Evolutionary conservation across 2,113 vertebrate genomes (phyloP).

Genomic region (Grammomys surdaster): DNA sequence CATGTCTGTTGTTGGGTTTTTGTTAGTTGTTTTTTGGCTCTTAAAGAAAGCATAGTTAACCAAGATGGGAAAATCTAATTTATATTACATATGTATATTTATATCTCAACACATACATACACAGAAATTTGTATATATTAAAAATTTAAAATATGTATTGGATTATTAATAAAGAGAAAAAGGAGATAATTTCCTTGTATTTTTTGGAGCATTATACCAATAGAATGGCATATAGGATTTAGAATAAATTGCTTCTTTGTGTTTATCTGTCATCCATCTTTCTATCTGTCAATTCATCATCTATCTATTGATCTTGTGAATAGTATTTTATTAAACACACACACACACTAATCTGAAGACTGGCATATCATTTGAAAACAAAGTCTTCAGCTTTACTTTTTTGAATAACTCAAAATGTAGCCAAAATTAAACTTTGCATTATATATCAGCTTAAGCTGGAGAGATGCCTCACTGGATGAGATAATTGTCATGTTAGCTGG

Average conservation of each 20-base stretch:
- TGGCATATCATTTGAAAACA: slow-evolving; percentile 4
- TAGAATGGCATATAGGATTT: neutral
- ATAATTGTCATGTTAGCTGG: neutral
- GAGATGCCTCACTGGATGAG: neutral
- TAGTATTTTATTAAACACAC: neutral
- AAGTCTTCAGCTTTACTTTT: neutral
- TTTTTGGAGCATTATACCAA: neutral
- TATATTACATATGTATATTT: neutral
- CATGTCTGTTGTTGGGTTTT: neutral
- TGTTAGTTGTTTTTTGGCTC: neutral
- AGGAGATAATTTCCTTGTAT: neutral
- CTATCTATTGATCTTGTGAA: neutral
- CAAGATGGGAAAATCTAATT: neutral
- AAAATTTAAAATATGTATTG: neutral
- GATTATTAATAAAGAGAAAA: slow-evolving; percentile 15
- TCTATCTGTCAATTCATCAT: neutral
- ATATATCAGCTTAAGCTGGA: neutral
- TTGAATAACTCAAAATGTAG: neutral
- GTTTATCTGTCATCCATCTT: neutral
- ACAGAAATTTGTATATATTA: too few relatives aligned
- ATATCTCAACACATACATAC: too few relatives aligned
- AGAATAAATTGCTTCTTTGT: neutral
- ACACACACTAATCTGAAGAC: neutral
- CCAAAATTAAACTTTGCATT: neutral
- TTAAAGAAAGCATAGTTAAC: neutral